Evolutionary conservation across 2,888 invertebrate genomes (phyloP), one percentile per base, ranked within the genome.

Genomic region (Drosophila neotestacea): DNA sequence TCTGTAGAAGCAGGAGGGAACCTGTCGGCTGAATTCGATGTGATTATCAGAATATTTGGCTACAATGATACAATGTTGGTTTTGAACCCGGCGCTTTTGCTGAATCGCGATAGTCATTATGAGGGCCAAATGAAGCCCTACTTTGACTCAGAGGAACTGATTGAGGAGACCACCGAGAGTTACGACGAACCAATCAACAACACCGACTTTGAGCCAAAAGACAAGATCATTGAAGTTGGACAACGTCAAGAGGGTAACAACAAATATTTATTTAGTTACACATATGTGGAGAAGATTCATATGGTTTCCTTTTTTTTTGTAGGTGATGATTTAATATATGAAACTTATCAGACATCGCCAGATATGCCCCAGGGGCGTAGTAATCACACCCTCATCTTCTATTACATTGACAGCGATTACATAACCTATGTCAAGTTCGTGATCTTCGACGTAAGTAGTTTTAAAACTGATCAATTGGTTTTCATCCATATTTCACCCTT

Each of bases 361-460:
- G 64, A 74, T 41, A 69, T 51, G 4, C 62, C 81, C 6, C 36
- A 66, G 9, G 34, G 22, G 64, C 64, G 10, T 10, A 28, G 9
- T 13, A 90, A 88, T 61, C 90, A 87, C 34, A 81, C 87, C 0
- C 74, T 92, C 4, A 56, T 64, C 3, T 92, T 92, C 68, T 90
- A 92, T 70, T 92, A 88, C 36, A 85, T 91, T 4, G 92, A 92
- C 63, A 90, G 77, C 54, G 69, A 77, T 60, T 90, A 64, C 41
- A 85, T 92, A 52, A 92, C 92, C 4, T 89, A 80, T 64, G 82
- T 88, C 4, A 82, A 89, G 68, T 91, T 92, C 62, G 68, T 79
- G 1, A 69, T 91, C 16, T 83, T 82, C 34, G 84, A 89, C 70
- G 91, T 92, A 71, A 91, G 91, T 90, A 30, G 13, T 36, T 46